Percentiles rank a stretch among this genome's conserved stretches.
Evolutionary conservation across 1,140 invertebrate species (phyloP).

Genomic region (Calosoma granatense): DNA sequence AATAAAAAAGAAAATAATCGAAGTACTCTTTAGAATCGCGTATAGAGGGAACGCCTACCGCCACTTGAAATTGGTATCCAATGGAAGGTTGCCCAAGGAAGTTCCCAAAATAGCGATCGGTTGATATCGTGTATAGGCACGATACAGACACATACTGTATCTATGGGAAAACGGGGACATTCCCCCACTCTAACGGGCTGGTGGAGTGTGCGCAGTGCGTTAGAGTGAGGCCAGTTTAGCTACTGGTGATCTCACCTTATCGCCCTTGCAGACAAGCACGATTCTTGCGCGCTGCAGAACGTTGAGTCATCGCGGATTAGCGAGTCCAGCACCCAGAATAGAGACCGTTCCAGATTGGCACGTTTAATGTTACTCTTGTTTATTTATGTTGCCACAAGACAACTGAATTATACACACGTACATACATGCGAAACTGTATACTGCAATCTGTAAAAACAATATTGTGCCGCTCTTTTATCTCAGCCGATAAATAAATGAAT

Average conservation of each 20-base stretch:
- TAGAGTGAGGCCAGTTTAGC: no score
- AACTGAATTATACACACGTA: no score
- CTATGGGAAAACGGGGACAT: no score
- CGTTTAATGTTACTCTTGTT: no score
- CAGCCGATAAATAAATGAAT: no score
- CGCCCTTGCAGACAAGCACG: neutral
- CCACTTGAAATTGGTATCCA: conserved; percentile 6
- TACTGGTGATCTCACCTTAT: neutral
- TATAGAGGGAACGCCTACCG: neutral
- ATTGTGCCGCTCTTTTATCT: no score
- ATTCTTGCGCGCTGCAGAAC: neutral
- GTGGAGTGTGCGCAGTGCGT: neutral
- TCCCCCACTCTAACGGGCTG: no score
- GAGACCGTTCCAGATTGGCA: neutral
- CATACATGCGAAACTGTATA: no score
- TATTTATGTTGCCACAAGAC: no score
- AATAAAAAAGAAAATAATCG: neutral
- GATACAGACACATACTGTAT: no score
- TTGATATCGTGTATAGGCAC: neutral
- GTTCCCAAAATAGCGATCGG: conserved; percentile 16
- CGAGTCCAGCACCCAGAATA: neutral
- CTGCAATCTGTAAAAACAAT: no score
- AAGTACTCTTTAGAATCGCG: neutral
- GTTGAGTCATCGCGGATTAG: neutral
- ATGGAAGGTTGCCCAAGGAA: conserved; percentile 17